A percentile compares a stretch with the other conserved stretches of the same genome.
Conservation (phyloP, 1,140 invertebrate genomes). For the Nasonia giraulti region DNA sequence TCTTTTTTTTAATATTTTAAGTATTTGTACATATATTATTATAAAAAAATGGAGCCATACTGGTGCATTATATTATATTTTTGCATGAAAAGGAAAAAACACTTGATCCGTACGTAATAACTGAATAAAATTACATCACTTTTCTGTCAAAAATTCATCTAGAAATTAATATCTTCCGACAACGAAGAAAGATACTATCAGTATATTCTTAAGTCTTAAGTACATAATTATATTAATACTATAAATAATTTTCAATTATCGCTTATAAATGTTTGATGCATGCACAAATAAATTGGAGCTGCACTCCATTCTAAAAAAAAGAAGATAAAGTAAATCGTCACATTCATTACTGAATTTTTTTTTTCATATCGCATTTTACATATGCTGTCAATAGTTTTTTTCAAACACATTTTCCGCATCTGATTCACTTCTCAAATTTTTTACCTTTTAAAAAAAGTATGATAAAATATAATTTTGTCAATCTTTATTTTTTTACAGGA, state of each 20-base stretch:
- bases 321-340: slow-evolving; percentile 34
- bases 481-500: slow-evolving; percentile 24
- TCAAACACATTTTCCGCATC: slow-evolving; percentile 31
- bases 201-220: slow-evolving; percentile 63
- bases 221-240: slow-evolving; percentile 67
- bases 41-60: slow-evolving; percentile 20
- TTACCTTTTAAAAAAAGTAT: slow-evolving; percentile 45
- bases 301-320: slow-evolving; percentile 58
- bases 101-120: slow-evolving; percentile 60
- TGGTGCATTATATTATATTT: slow-evolving; percentile 68
- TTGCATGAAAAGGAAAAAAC: slow-evolving; percentile 65
- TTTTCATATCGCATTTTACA: slow-evolving; percentile 39
- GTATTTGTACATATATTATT: too few relatives aligned
- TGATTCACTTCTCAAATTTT: slow-evolving; percentile 41
- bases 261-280: slow-evolving; percentile 65
- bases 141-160: slow-evolving; percentile 61
- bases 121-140: slow-evolving; percentile 70
- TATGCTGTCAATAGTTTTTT: slow-evolving; percentile 33
- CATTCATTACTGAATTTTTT: slow-evolving; percentile 39
- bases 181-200: slow-evolving; percentile 61
- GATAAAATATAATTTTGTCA: slow-evolving; percentile 48
- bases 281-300: slow-evolving; percentile 68
- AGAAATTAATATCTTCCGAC: slow-evolving; percentile 65
- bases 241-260: slow-evolving; percentile 60
- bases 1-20: too few relatives aligned